Conservation (phyloP, 2,888 invertebrate species). For the Netelia melanura region DNA sequence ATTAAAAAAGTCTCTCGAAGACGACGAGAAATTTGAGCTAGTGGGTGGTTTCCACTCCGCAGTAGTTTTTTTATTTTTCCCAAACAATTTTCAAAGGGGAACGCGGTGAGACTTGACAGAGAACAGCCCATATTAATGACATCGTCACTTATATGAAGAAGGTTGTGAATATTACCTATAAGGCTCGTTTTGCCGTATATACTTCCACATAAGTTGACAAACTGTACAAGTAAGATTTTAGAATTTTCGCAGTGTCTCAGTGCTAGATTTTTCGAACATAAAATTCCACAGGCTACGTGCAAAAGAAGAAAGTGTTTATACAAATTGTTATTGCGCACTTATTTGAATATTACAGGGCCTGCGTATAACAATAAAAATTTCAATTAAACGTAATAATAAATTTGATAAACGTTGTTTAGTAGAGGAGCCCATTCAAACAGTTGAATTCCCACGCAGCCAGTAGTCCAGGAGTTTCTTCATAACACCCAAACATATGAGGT, state of each 20-base stretch:
- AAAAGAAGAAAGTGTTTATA: slow-evolving; percentile 57
- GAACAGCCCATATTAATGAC: too few relatives aligned
- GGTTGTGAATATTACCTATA: too few relatives aligned
- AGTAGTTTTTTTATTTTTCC: too few relatives aligned
- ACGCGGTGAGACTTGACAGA: too few relatives aligned
- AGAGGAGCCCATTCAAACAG: slow-evolving; percentile 4
- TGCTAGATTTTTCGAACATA: slow-evolving; percentile 51
- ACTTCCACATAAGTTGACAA: background rate
- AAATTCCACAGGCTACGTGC: slow-evolving; percentile 46
- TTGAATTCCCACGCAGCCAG: slow-evolving; percentile 65
- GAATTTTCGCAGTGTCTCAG: slow-evolving; percentile 12
- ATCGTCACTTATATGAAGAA: too few relatives aligned
- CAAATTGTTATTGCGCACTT: background rate
- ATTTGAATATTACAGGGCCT: slow-evolving; percentile 52
- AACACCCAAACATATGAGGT: slow-evolving; percentile 65
- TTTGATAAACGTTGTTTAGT: slow-evolving; percentile 36
- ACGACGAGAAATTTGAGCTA: too few relatives aligned
- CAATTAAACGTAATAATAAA: slow-evolving; percentile 45
- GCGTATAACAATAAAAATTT: slow-evolving; percentile 59
- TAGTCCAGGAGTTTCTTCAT: slow-evolving; percentile 65
- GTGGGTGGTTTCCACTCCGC: too few relatives aligned
- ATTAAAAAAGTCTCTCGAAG: too few relatives aligned
- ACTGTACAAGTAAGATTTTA: background rate
- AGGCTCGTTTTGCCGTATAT: too few relatives aligned
- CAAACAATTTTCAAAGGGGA: too few relatives aligned